Evolutionary conservation across 1,140 invertebrate genomes (phyloP).

Genomic region (Platyura marginata): DNA sequence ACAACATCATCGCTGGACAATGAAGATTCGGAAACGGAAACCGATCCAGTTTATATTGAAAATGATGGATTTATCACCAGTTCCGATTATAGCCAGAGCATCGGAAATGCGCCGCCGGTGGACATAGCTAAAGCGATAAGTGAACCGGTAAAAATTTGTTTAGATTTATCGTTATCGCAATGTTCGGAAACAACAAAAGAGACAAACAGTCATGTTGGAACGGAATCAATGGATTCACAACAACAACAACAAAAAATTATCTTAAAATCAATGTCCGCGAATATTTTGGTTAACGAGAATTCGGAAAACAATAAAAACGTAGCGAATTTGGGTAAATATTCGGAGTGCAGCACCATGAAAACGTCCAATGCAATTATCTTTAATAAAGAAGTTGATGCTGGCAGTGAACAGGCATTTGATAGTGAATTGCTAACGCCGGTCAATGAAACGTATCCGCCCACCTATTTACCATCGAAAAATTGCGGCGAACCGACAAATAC

Average conservation of each 20-base stretch:
- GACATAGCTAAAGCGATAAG: neutral
- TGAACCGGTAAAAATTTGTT: neutral
- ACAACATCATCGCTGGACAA: constrained; percentile 30
- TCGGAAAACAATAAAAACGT: constrained; percentile 17
- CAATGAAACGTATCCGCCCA: too few relatives aligned
- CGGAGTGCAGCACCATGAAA: neutral
- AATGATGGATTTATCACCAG: constrained; percentile 2
- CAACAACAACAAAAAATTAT: too few relatives aligned
- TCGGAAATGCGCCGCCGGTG: neutral
- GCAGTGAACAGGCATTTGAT: neutral
- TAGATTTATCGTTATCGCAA: neutral
- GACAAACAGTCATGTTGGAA: neutral
- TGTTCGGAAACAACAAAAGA: neutral
- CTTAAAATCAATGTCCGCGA: constrained; percentile 28
- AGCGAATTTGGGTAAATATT: constrained; percentile 12
- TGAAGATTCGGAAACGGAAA: constrained; percentile 22
- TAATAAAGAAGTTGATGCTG: neutral
- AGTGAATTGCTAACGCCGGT: constrained; percentile 4
- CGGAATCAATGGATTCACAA: neutral
- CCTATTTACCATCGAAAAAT: too few relatives aligned
- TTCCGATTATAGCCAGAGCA: neutral
- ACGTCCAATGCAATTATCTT: neutral
- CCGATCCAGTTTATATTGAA: constrained; percentile 10
- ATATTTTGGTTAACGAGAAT: constrained; percentile 27
- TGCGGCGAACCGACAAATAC: too few relatives aligned